These are phyloP conservation scores for Labrus mixtus DNA, from an alignment of 2,113 vertebrate genomes.

Conservation along the genomic window DNA sequence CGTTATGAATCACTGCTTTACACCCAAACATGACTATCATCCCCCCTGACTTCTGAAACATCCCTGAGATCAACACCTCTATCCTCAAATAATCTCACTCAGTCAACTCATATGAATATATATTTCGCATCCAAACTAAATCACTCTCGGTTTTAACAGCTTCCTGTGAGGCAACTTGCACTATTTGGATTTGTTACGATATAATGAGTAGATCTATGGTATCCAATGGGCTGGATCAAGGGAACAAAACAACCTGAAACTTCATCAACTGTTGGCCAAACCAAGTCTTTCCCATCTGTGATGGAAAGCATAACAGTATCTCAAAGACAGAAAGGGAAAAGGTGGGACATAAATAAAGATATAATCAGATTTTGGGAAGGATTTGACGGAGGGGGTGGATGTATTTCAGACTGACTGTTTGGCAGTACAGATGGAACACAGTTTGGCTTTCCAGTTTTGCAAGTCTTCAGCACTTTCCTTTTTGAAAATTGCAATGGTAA, in stretches of 20 bases:
- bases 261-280: no score
- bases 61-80: not conserved
- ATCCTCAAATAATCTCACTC: not conserved
- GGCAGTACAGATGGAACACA: slow-evolving; percentile 56
- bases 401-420: slow-evolving; percentile 59
- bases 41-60: not conserved
- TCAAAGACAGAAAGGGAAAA: not conserved
- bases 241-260: no score
- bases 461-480: not conserved
- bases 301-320: no score
- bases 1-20: slow-evolving; percentile 6
- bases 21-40: slow-evolving; percentile 6
- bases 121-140: not conserved
- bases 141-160: not conserved
- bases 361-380: slow-evolving; percentile 38
- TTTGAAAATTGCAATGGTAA: not conserved
- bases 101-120: not conserved
- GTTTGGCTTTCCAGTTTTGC: slow-evolving; percentile 33
- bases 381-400: slow-evolving; percentile 36
- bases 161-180: not conserved
- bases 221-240: no score
- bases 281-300: no score
- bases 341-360: slow-evolving; percentile 33
- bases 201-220: no score
- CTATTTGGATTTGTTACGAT: not conserved